These are phyloP conservation scores for Cryptotermes secundus DNA, from an alignment of 1,140 invertebrate genomes.

Conservation along the genomic window DNA sequence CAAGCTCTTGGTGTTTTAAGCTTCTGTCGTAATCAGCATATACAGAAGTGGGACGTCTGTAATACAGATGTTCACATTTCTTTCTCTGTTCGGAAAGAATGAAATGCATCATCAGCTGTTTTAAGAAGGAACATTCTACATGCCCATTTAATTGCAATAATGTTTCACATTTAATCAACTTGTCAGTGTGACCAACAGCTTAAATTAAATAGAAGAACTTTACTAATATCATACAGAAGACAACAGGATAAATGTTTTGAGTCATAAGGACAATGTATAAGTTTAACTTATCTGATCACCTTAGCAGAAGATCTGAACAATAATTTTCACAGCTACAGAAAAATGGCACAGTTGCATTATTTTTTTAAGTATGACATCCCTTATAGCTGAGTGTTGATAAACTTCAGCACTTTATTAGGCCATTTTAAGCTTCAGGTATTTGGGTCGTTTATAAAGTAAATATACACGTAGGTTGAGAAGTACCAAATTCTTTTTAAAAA, in stretches of 20 bases:
- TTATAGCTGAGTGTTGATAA: background rate
- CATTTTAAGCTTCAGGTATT: background rate
- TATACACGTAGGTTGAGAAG: background rate
- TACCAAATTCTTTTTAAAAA: no score
- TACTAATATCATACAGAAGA: no score
- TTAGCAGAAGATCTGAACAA: background rate
- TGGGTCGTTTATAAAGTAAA: background rate
- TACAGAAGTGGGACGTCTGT: no score
- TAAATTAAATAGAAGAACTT: no score
- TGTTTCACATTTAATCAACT: background rate
- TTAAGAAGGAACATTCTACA: no score
- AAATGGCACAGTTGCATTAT: background rate
- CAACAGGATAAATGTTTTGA: no score
- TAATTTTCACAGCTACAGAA: background rate
- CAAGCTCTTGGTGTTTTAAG: no score
- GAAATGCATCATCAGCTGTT: background rate
- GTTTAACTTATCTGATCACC: background rate
- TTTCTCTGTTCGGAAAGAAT: background rate
- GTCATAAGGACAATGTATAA: background rate
- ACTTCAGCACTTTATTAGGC: background rate
- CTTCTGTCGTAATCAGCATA: no score
- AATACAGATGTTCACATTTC: background rate
- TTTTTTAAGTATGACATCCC: background rate
- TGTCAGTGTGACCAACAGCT: background rate
- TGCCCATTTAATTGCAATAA: background rate